Evolutionary conservation across 2,113 vertebrate species (phyloP), one percentile per base, ranked within the genome.

Genomic region (Scopus umbretta): DNA sequence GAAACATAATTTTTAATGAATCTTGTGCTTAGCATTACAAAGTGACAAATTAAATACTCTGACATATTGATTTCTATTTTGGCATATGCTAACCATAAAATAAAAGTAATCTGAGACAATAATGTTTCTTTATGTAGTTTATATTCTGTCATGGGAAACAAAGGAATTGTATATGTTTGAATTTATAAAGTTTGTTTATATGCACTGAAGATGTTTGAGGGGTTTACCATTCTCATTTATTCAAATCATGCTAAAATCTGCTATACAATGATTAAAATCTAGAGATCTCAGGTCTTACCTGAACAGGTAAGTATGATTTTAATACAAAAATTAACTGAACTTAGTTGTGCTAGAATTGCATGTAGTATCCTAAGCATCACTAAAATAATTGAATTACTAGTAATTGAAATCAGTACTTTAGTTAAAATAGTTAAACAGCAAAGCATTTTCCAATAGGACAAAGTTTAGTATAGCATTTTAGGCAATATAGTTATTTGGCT

Each of bases 1-100:
- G 86, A 86, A 87, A 85, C 34, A n/a, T 74, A 22, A 58, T 84
- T 95, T 92, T 95, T 91, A 91, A 95, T 96, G 3, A 70, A 38
- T 81, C 43, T 71, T 85, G n/a, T 90, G 52, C 34, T 80, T 80
- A 75, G 50, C 47, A 52, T 86, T 88, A 61, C 43, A 16, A 80
- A 87, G 40, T 66, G 53, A 82, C 45, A 79, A 65, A 87, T 65
- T 1, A 88, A 76, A 66, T 86, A 61, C 32, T 87, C 59, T 30
- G 34, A 36, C 11, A 26, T 32, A n/a, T 3, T 40, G 50, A 55
- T 72, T 94, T 75, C 16, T 74, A 11, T 73, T 92, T 55, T n/a
- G 22, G 30, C 47, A 59, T 9, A 4, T 15, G 63, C 25, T 86
- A 81, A 26, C 34, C 30, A 26, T 30, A 81, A 82, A 85, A 75